A percentile compares a stretch with the other conserved stretches of the same genome.
Conservation (phyloP, 1,140 invertebrate species). For the roundworm (Caenorhabditis elegans) region DNA sequence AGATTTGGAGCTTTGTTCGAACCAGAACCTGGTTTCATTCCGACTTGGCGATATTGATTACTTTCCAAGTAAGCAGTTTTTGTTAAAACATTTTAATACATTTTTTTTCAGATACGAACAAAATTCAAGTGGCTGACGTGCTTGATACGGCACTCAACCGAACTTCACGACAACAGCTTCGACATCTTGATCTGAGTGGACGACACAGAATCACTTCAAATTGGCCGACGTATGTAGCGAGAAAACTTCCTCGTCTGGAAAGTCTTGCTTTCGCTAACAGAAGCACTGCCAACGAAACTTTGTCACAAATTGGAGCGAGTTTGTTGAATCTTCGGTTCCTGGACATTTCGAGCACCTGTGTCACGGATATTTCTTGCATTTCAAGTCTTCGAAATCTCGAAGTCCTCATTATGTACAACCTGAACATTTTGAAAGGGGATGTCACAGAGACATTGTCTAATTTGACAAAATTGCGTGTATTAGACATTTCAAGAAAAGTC, state of each 20-base stretch:
- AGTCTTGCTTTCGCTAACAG: neutral
- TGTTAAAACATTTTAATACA: no score
- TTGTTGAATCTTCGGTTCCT: neutral
- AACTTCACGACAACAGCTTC: neutral
- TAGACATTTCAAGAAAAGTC: slow-evolving; percentile 75
- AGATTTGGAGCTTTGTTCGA: neutral
- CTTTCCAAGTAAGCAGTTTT: neutral
- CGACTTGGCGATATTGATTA: neutral
- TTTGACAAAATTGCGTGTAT: slow-evolving; percentile 71
- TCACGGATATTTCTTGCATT: slow-evolving; percentile 73
- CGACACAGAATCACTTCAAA: neutral
- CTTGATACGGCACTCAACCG: neutral
- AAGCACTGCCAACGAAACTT: neutral
- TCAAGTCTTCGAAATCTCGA: slow-evolving; percentile 73
- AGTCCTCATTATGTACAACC: slow-evolving; percentile 74
- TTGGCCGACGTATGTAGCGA: neutral
- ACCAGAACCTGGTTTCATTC: neutral
- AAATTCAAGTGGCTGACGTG: slow-evolving; percentile 3
- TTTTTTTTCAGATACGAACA: neutral
- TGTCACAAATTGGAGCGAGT: neutral
- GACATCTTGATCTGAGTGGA: neutral
- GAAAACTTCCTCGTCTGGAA: neutral
- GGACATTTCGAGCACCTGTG: slow-evolving; percentile 11
- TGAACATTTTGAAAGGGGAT: slow-evolving; percentile 68
- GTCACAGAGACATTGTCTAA: slow-evolving; percentile 71